Percentiles rank a stretch among this genome's conserved stretches.
Conservation (phyloP, 2,797 vertebrate species). For the Aratinga solstitialis region DNA sequence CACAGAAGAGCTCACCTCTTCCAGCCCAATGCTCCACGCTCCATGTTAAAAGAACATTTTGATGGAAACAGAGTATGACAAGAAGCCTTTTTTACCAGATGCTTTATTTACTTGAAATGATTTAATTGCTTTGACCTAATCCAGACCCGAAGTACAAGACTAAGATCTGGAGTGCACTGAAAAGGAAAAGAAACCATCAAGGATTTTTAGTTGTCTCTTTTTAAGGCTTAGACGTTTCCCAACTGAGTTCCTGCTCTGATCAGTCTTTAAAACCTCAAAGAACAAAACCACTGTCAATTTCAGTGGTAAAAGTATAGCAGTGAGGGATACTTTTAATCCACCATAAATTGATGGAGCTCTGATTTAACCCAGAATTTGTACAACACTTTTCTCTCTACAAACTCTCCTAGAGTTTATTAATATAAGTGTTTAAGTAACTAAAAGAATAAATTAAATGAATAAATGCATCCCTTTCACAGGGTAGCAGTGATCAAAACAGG, state of each 20-base stretch:
- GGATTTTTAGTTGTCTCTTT: neutral
- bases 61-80: slow-evolving; percentile 35
- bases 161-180: neutral
- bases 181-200: neutral
- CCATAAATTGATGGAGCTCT: neutral
- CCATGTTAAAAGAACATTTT: neutral
- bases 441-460: neutral
- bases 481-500: neutral
- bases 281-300: neutral
- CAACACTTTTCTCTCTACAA: neutral
- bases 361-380: neutral
- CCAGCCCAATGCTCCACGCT: neutral
- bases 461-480: neutral
- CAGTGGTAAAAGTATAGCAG: neutral
- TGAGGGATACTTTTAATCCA: neutral
- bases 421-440: neutral
- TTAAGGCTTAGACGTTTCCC: neutral
- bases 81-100: slow-evolving; percentile 25
- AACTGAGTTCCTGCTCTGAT: neutral
- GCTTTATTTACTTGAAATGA: slow-evolving; percentile 40
- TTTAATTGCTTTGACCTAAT: slow-evolving; percentile 55
- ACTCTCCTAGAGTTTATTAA: neutral
- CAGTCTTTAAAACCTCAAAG: neutral
- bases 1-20: slow-evolving; percentile 2
- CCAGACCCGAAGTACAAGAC: neutral